phyloP scores from a whole-genome alignment of 2,113 vertebrate genomes.

The Hippocampus zosterae region DNA sequence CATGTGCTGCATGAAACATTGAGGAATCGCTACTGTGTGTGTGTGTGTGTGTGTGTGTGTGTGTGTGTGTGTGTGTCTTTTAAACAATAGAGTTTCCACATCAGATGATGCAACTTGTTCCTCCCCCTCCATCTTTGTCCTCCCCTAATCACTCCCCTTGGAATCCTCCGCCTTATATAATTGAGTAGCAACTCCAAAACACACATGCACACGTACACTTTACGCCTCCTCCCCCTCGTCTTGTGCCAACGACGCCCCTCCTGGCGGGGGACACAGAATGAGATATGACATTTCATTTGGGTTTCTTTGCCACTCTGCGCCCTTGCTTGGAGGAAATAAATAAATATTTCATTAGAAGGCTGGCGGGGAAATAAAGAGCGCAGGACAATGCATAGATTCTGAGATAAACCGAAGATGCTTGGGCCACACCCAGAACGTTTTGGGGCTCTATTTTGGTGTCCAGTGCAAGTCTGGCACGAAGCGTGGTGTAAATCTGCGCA shows the following conservation, averaged over 20 bases:
- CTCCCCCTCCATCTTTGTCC: conserved; percentile 21
- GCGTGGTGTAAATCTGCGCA: too few relatives aligned
- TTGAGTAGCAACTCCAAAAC: conserved; percentile 51
- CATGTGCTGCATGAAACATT: conserved; percentile 27
- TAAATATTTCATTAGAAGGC: conserved; percentile 63
- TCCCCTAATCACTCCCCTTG: conserved; percentile 59
- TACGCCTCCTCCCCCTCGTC: background rate
- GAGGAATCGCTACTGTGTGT: background rate
- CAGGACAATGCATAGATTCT: background rate
- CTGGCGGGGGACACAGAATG: conserved; percentile 52
- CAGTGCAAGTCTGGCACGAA: too few relatives aligned
- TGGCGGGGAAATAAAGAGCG: conserved; percentile 16
- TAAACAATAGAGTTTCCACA: background rate
- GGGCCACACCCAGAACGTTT: too few relatives aligned
- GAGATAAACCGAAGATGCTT: conserved; percentile 36
- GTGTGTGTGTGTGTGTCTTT: background rate
- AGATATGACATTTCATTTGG: conserved; percentile 69
- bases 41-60: background rate
- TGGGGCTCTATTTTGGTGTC: too few relatives aligned
- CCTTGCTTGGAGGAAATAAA: conserved; percentile 52
- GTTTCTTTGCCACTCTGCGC: conserved; percentile 28
- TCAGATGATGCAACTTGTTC: background rate
- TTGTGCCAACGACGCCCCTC: conserved; percentile 8
- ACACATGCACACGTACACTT: background rate
- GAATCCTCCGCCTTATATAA: conserved; percentile 51